A percentile compares a stretch with the other conserved stretches of the same genome.
phyloP scores from a whole-genome alignment of 1,140 invertebrate species.

The Drosophila subpulchrella region DNA sequence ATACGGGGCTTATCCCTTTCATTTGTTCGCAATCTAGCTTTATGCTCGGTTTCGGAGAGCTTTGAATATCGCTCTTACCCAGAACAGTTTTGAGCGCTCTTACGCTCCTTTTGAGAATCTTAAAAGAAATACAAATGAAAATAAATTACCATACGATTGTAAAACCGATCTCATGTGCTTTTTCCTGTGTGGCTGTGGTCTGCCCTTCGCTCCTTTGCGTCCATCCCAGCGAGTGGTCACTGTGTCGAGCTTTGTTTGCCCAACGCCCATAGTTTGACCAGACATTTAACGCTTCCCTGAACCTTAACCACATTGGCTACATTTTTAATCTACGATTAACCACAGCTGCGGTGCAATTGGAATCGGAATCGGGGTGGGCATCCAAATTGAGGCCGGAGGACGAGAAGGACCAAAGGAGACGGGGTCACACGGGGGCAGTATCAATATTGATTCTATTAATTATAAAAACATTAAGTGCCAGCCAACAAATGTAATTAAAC shows the following conservation, averaged over 20 bases:
- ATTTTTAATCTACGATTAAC: conserved; percentile 84
- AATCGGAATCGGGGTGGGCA: no score
- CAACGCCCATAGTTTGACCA: conserved; percentile 63
- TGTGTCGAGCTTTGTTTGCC: conserved; percentile 14
- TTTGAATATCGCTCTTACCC: no score
- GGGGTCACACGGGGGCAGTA: conserved; percentile 39
- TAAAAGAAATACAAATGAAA: no score
- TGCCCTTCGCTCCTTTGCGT: neutral
- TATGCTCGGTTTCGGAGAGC: no score
- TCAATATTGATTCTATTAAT: conserved; percentile 84
- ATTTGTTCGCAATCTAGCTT: no score
- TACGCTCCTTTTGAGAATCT: no score
- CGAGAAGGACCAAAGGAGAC: neutral
- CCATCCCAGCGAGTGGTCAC: neutral
- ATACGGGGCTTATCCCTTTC: no score
- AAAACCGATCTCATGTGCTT: no score
- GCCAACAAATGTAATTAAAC: conserved; percentile 82
- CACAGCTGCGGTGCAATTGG: conserved; percentile 57
- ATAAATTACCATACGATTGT: no score
- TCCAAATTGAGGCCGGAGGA: neutral
- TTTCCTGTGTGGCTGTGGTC: no score
- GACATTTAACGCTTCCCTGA: conserved; percentile 75
- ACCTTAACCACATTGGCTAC: conserved; percentile 71
- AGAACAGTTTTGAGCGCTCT: no score
- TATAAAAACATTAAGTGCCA: conserved; percentile 84